Percentiles rank a stretch among this genome's conserved stretches.
Conservation (phyloP, 1,140 invertebrate genomes). For the Armadillidium nasatum region DNA sequence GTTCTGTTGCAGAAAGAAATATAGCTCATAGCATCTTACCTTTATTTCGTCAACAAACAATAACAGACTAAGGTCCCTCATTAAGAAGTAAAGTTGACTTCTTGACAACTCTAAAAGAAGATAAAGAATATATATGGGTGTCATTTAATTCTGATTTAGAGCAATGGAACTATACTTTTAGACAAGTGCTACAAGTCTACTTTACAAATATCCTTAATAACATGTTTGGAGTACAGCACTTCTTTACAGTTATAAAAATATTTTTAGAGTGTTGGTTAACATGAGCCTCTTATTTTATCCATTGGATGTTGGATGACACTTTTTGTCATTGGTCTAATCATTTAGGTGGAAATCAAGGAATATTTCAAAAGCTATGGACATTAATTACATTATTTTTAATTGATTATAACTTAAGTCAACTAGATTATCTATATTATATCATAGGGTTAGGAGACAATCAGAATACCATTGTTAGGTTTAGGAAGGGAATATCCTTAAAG, state of each 20-base stretch:
- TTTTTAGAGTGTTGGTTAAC: neutral
- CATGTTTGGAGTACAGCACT: neutral
- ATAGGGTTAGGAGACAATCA: neutral
- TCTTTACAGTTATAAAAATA: neutral
- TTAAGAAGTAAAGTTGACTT: neutral
- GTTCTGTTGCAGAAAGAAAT: neutral
- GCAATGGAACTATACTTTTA: neutral
- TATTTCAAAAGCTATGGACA: neutral
- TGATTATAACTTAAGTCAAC: neutral
- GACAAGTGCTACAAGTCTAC: neutral
- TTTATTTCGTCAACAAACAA: neutral
- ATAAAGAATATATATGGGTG: neutral
- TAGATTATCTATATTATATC: neutral
- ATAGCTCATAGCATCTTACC: neutral
- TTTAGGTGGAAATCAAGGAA: neutral
- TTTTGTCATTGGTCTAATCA: neutral
- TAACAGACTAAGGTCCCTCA: neutral
- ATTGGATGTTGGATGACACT: neutral
- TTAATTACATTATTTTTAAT: neutral
- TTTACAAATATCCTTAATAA: neutral
- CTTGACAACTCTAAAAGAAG: neutral
- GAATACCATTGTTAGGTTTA: neutral
- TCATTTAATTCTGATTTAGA: neutral
- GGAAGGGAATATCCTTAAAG: neutral
- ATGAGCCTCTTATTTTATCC: neutral